phyloP scores from a whole-genome alignment of 2,113 vertebrate species.

The Grantiella picta region DNA sequence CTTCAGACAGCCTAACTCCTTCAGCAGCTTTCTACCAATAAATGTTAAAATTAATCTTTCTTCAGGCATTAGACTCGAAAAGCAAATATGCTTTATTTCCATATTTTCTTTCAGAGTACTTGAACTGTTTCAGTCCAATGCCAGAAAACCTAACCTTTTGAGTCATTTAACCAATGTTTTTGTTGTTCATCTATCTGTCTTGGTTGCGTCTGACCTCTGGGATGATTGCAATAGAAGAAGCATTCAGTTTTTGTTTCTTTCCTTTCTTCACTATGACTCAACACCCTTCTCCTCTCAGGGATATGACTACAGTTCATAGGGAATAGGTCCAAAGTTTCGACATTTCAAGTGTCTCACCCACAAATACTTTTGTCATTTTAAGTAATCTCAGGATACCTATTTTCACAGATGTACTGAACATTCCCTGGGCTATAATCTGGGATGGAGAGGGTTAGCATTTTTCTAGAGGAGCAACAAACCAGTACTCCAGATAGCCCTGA shows the following conservation, averaged over 20 bases:
- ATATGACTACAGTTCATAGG: slow-evolving; percentile 38
- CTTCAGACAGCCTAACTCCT: not conserved
- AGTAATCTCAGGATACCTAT: not conserved
- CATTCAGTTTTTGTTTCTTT: slow-evolving; percentile 36
- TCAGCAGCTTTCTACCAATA: not conserved
- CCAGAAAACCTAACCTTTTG: slow-evolving; percentile 1
- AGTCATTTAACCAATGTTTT: slow-evolving; percentile 40
- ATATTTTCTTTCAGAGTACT: not conserved
- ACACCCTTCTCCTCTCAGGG: slow-evolving; percentile 47
- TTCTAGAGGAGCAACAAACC: not conserved
- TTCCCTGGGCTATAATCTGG: not conserved
- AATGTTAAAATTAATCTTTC: not conserved
- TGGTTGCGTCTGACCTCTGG: slow-evolving; percentile 20
- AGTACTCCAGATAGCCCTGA: not conserved
- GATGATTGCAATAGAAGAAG: slow-evolving; percentile 38
- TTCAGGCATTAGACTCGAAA: not conserved
- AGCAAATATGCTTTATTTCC: not conserved
- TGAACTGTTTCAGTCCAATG: not conserved
- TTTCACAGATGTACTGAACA: not conserved
- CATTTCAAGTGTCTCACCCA: not conserved
- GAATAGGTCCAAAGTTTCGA: slow-evolving; percentile 35
- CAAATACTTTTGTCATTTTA: not conserved
- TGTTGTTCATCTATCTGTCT: slow-evolving; percentile 37
- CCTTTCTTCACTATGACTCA: slow-evolving; percentile 51
- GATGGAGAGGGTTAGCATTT: not conserved